phyloP scores from a whole-genome alignment of 1,140 invertebrate species.

The Trichoplusia ni region DNA sequence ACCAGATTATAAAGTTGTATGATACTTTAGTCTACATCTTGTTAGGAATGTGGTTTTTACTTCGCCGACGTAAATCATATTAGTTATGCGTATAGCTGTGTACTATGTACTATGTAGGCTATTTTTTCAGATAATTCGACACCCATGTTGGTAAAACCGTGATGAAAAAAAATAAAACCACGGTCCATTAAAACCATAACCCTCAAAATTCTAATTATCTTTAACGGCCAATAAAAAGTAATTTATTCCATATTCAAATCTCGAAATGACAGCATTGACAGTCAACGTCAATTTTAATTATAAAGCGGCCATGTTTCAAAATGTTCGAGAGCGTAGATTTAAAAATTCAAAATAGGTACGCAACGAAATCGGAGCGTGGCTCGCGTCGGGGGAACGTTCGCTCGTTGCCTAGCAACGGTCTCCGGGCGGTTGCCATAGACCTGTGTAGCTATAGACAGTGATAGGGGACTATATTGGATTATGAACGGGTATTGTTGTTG shows the following conservation, averaged over 20 bases:
- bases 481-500: neutral
- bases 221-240: neutral
- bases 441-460: neutral
- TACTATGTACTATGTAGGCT: no score
- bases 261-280: slow-evolving; percentile 9
- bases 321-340: slow-evolving; percentile 20
- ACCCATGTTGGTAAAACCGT: no score
- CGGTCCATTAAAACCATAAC: no score
- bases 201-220: no score
- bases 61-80: no score
- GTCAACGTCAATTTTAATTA: slow-evolving; percentile 12
- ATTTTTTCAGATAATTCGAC: no score
- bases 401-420: slow-evolving; percentile 42
- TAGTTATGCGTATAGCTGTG: no score
- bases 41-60: no score
- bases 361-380: slow-evolving; percentile 37
- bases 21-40: no score
- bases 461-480: neutral
- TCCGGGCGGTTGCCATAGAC: slow-evolving; percentile 33
- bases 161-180: no score
- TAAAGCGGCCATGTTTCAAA: slow-evolving; percentile 4
- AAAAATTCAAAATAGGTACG: slow-evolving; percentile 41
- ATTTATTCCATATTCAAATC: neutral
- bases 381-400: slow-evolving; percentile 43
- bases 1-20: no score